Evolutionary conservation across 2,113 vertebrate genomes (phyloP).

Genomic region (Numida meleagris): DNA sequence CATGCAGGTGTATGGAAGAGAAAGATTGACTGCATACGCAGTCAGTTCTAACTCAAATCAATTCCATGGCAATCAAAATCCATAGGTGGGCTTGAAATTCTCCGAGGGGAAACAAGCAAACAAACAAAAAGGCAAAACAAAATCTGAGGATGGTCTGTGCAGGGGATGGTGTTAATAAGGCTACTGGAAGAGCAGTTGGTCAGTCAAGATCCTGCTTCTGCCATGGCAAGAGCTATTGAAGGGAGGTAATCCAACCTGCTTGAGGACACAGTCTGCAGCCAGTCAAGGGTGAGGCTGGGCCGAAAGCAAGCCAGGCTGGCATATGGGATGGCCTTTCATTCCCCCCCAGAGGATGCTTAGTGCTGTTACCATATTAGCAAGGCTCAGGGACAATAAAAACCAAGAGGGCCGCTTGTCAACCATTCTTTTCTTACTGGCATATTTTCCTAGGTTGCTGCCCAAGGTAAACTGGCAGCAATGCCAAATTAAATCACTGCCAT

Average conservation of each 20-base stretch:
- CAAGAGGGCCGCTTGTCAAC: background rate
- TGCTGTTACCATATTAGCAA: background rate
- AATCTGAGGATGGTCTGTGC: background rate
- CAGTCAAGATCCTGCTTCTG: background rate
- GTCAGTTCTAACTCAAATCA: background rate
- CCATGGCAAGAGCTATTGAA: background rate
- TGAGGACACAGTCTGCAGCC: background rate
- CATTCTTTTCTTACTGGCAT: constrained; percentile 18
- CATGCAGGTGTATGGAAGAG: background rate
- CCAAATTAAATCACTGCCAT: background rate
- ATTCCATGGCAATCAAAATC: background rate
- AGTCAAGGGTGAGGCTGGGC: background rate
- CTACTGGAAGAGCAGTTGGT: background rate
- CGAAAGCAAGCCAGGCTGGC: background rate
- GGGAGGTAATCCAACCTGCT: background rate
- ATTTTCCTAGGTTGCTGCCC: background rate
- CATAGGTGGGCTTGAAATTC: background rate
- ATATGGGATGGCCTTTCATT: constrained; percentile 44
- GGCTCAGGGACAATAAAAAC: constrained; percentile 11
- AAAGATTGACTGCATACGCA: background rate
- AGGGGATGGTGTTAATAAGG: background rate
- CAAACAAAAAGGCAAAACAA: background rate
- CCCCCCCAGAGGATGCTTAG: constrained; percentile 45
- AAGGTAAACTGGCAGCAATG: background rate
- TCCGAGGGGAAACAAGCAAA: background rate